Evolutionary conservation across 2,888 invertebrate genomes (phyloP).

Genomic region (Acheta domesticus): DNA sequence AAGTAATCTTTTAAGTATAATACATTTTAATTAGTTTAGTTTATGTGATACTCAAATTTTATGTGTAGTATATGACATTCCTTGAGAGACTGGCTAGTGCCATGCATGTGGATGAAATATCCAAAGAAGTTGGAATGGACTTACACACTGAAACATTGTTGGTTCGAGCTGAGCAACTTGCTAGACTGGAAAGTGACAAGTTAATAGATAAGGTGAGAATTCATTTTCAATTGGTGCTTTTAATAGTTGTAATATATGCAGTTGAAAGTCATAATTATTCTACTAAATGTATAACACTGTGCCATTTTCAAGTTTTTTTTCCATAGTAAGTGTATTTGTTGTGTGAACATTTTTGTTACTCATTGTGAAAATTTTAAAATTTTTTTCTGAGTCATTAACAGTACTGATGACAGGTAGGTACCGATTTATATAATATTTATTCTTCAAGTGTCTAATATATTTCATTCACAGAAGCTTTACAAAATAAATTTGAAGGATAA

Average conservation of each 20-base stretch:
- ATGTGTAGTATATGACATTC: slow-evolving; percentile 70
- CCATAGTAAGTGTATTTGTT: no score
- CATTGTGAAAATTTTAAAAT: no score
- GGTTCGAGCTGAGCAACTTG: slow-evolving; percentile 79
- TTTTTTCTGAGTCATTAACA: no score
- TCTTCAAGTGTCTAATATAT: no score
- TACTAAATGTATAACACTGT: background rate
- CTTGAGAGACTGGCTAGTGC: slow-evolving; percentile 78
- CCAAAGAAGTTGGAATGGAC: slow-evolving; percentile 75
- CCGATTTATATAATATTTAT: no score
- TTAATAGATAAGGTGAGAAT: slow-evolving; percentile 72
- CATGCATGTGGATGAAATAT: slow-evolving; percentile 80
- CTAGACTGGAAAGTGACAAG: slow-evolving; percentile 75
- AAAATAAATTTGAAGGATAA: no score
- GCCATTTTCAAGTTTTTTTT: background rate
- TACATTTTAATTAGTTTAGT: background rate
- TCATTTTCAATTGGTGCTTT: no score
- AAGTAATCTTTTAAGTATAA: no score
- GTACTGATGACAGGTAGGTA: no score
- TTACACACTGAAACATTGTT: slow-evolving; percentile 79
- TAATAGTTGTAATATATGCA: no score
- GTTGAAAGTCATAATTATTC: background rate
- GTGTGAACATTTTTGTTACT: no score
- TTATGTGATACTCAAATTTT: slow-evolving; percentile 30
- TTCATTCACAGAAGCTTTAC: no score